A percentile compares a stretch with the other conserved stretches of the same genome.
These are phyloP conservation scores for Prinia subflava DNA, from an alignment of 2,113 vertebrate species.

Conservation along the genomic window DNA sequence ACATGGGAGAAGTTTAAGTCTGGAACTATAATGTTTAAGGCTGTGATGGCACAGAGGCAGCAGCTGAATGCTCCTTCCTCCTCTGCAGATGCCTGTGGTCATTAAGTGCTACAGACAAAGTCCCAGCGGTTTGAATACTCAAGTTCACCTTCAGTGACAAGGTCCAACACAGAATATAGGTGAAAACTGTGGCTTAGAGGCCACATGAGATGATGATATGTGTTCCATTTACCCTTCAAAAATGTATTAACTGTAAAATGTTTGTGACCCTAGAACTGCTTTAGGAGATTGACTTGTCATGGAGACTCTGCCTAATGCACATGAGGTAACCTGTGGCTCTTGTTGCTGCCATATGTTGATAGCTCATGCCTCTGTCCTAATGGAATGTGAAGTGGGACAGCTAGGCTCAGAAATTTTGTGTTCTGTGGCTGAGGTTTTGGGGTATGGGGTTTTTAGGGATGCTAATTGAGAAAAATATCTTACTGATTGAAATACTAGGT, in stretches of 20 bases:
- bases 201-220: not conserved
- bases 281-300: not conserved
- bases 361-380: not conserved
- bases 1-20: not conserved
- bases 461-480: not conserved
- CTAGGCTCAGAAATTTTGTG: not conserved
- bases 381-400: not conserved
- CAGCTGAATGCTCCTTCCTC: not conserved
- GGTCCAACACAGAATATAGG: not conserved
- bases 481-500: not conserved
- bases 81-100: not conserved
- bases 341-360: not conserved
- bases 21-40: not conserved
- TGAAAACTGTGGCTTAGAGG: not conserved
- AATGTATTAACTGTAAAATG: not conserved
- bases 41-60: not conserved
- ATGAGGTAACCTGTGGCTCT: not conserved
- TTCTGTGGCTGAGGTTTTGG: not conserved
- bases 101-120: not conserved
- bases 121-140: not conserved
- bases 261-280: not conserved
- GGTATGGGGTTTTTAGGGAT: not conserved
- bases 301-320: not conserved
- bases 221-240: not conserved
- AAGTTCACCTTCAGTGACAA: not conserved